Base-by-base conservation (phyloP, 2,113 vertebrate genomes). In the Promerops cafer region DNA sequence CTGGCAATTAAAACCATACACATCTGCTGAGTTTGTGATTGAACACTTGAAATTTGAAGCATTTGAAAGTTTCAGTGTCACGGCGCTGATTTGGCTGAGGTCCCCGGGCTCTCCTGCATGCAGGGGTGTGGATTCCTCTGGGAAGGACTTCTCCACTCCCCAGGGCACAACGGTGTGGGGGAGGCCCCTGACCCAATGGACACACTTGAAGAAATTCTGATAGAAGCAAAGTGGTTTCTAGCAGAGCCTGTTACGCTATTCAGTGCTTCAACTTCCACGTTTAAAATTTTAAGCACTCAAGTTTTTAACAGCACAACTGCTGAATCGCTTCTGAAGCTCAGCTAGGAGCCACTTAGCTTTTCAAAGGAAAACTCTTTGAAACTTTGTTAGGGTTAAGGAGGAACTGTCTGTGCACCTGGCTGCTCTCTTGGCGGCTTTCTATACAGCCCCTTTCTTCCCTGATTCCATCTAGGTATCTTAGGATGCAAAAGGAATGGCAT, bases 311-410 rank as follows among this genome's bases (percentile, higher is more conserved):
- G 28, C 45, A 37, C 77, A 42, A 68, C 65, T 94, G 61, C 60
- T 92, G 77, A 89, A 88, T 37, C 42, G 31, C 39, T 88, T 82
- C 2, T 72, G 76, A 79, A 28, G 54, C 83, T 87, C 80, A 87
- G 72, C 80, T 77, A 89, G 90, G 59, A 87, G 76, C 44, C 54
- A 87, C 63, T 96, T 87, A 75, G n/a, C 30, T 93, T 94, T 63
- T 71, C 33, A 13, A 19, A 64, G 52, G 54, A 59, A 90, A 91
- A 52, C 33, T 66, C 50, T 70, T 57, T 65, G 44, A 84, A 83
- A 39, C 26, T 40, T 54, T 71, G 11, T 63, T 82, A 70, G 66
- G 45, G 42, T 85, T 94, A 71, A 59, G 39, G 45, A 86, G 76
- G 44, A 89, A 30, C 22, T 84, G 30, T n/a, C 31, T 60, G 11